These are phyloP conservation scores for Podocnemis expansa DNA, from an alignment of 2,113 vertebrate species.

Conservation along the genomic window DNA sequence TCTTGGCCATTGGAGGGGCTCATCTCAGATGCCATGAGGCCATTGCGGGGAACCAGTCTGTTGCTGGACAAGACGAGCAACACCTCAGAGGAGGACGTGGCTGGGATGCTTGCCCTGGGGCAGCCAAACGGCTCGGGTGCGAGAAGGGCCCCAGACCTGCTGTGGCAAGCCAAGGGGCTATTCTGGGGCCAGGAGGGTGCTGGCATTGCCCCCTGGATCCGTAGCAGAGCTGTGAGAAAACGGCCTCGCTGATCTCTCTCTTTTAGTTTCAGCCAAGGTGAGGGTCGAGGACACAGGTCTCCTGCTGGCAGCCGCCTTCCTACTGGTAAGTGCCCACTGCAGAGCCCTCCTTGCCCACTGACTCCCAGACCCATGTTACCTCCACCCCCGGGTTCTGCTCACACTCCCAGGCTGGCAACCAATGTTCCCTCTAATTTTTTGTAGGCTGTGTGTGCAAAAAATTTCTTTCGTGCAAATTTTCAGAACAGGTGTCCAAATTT, in stretches of 20 bases:
- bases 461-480: too few species aligned
- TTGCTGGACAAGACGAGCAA: too few species aligned
- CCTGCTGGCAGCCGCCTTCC: constrained; percentile 76
- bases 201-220: not conserved
- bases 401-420: not conserved
- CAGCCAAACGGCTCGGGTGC: not conserved
- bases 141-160: not conserved
- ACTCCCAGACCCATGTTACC: accelerated
- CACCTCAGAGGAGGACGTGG: too few species aligned
- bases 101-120: not conserved
- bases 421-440: too few species aligned
- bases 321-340: constrained; percentile 61
- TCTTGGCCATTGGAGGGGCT: not conserved
- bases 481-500: too few species aligned
- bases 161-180: not conserved
- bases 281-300: constrained; percentile 74
- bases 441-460: too few species aligned
- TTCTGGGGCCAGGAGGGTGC: not conserved
- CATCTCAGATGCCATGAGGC: too few species aligned
- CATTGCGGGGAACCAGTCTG: not conserved
- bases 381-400: not conserved
- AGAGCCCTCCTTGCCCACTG: not conserved
- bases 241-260: not conserved
- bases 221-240: not conserved
- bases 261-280: constrained; percentile 73